Base-by-base conservation (phyloP, 2,888 invertebrate species). In the Timema cristinae region DNA sequence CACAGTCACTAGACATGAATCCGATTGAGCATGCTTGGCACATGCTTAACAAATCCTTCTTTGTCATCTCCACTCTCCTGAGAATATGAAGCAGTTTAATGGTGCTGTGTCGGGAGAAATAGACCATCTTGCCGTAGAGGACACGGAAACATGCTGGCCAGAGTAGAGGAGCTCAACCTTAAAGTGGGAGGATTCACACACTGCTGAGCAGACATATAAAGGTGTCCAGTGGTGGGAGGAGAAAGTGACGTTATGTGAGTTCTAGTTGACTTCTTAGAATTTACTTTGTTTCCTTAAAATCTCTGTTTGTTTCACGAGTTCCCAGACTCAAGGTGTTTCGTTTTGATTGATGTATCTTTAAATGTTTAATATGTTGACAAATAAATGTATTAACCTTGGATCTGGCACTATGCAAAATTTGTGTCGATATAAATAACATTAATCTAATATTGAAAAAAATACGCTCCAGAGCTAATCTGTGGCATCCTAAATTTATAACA, bases 1-100 rank as follows among this genome's bases (percentile, higher is more conserved):
- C 63, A 15, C 63, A 63, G 47, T 66, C 16, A n/a, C 47, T 47
- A 5, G 66, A 47, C 66, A 66, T 47, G 66, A 66, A 66, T 48
- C 15, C 32, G 47, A 66, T 66, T 48, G 32, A 66, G 49, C 13
- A 66, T 66, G 48, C 5, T 48, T 15, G 63, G 47, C 11, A 6
- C 16, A 32, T 63, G 16, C 47, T 63, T 7, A 63, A 66, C n/a
- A 49, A 10, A 47, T 47, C 11, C 16, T 47, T 66, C 48, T 8
- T 66, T 48, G 6, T 48, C 66, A 7, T 66, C 48, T 47, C 48
- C 48, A 7, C 16, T 13, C 66, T 47, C 48, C n/a, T 15, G 66
- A 66, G 47, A 47, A 66, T 66, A 5, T 47, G 8, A 2, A 66
- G 48, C 48, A 32, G 9, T 10, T 49, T 10, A 66, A 47, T 66